phyloP scores from a whole-genome alignment of 2,113 vertebrate genomes.

The Pteruthius melanotis region DNA sequence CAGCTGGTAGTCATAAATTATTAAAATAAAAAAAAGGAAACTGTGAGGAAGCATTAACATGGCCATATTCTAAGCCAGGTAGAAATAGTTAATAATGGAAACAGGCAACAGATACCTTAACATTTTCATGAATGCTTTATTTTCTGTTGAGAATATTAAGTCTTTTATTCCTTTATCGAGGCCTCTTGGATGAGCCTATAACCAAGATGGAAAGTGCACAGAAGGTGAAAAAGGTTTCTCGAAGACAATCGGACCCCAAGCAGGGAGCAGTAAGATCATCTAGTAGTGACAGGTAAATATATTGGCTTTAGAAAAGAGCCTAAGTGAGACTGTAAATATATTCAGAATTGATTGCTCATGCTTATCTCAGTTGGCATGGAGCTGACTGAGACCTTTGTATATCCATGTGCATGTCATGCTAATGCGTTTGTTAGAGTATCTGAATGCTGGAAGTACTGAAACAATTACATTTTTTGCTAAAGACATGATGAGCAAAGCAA shows the following conservation, averaged over 20 bases:
- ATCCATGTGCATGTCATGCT: not conserved
- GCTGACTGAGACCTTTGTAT: not conserved
- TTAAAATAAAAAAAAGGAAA: not conserved
- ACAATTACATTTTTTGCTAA: not conserved
- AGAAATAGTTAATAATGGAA: not conserved
- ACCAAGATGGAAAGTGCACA: slow-evolving; percentile 79
- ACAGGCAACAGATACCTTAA: not conserved
- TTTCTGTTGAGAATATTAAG: not conserved
- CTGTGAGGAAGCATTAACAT: not conserved
- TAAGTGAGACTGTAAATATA: not conserved
- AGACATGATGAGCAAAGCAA: not conserved
- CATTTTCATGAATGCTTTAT: not conserved
- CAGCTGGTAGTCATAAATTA: not conserved
- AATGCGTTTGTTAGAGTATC: not conserved
- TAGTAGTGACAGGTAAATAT: slow-evolving; percentile 87
- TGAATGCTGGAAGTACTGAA: not conserved
- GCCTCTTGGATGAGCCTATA: slow-evolving; percentile 85
- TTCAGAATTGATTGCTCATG: not conserved
- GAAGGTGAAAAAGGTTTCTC: slow-evolving; percentile 81
- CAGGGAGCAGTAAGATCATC: slow-evolving; percentile 78
- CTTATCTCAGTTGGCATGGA: not conserved
- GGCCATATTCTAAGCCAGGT: not conserved
- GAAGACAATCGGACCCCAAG: slow-evolving; percentile 81
- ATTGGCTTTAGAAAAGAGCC: not conserved
- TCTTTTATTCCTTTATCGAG: slow-evolving; percentile 66